These are phyloP conservation scores for Ciona savignyi DNA, from an alignment of 23 tunicate species.

Conservation along the genomic window DNA sequence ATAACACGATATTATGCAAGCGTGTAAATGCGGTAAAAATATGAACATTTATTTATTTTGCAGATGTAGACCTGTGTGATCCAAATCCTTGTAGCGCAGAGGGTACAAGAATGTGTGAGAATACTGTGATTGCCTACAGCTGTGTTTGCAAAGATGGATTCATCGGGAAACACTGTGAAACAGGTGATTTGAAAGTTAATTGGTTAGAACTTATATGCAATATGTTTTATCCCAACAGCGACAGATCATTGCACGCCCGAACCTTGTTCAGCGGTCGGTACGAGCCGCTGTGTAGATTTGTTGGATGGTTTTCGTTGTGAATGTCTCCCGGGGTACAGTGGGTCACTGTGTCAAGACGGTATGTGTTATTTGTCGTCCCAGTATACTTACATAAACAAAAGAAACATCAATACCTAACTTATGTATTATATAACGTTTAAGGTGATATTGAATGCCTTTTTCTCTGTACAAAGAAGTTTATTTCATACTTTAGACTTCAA, in stretches of 20 bases:
- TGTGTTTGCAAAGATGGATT: constrained; percentile 14
- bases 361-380: background rate
- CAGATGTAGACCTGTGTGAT: constrained; percentile 5
- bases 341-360: constrained; percentile 15
- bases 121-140: background rate
- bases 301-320: constrained; percentile 11
- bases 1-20: too few relatives aligned
- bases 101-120: constrained; percentile 5
- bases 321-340: constrained; percentile 18
- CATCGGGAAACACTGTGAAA: constrained; percentile 8
- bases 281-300: constrained; percentile 6
- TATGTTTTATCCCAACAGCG: constrained; percentile 1
- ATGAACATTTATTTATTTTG: background rate
- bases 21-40: too few relatives aligned
- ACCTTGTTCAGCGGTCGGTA: constrained; percentile 5
- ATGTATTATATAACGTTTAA: too few relatives aligned
- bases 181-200: too few relatives aligned
- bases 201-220: too few relatives aligned
- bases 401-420: too few relatives aligned
- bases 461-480: background rate
- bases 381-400: too few relatives aligned
- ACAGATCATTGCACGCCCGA: constrained; percentile 2
- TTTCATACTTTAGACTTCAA: constrained; percentile 12
- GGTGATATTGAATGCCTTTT: background rate
- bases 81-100: background rate